Evolutionary conservation across 2,797 vertebrate genomes (phyloP).

Genomic region (Typhlichthys subterraneus): DNA sequence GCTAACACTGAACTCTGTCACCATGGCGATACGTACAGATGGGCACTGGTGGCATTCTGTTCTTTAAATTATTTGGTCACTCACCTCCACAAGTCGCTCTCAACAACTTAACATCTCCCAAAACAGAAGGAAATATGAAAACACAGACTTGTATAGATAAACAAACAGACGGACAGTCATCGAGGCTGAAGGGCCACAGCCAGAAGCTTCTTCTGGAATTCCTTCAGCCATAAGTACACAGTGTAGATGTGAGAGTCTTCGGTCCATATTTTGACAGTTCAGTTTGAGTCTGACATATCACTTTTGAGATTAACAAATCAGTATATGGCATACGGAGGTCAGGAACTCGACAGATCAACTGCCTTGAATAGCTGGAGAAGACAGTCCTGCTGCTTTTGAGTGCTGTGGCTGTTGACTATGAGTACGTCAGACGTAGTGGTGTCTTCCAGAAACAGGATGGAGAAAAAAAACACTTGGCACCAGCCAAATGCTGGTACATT

Average conservation of each 20-base stretch:
- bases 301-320: constrained; percentile 16
- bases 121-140: constrained; percentile 12
- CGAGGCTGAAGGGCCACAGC: constrained; percentile 20
- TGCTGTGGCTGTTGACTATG: constrained; percentile 3
- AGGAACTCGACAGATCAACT: constrained; percentile 59
- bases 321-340: constrained; percentile 5
- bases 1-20: constrained; percentile 62
- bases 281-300: constrained; percentile 5
- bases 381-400: constrained; percentile 71
- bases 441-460: background rate
- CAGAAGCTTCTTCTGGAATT: constrained; percentile 15
- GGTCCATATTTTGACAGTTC: constrained; percentile 2
- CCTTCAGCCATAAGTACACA: constrained; percentile 1
- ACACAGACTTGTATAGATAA: constrained; percentile 8
- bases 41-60: constrained; percentile 55
- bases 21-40: constrained; percentile 28
- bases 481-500: constrained; percentile 8
- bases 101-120: constrained; percentile 8
- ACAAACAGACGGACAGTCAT: constrained; percentile 14
- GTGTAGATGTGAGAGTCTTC: background rate
- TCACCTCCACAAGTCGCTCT: constrained; percentile 42
- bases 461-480: constrained; percentile 3
- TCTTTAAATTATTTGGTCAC: constrained; percentile 52
- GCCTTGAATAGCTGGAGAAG: constrained; percentile 21
- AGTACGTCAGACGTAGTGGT: background rate